phyloP scores from a whole-genome alignment of 2,113 vertebrate species.

The Sinocyclocheilus anophthalmus region DNA sequence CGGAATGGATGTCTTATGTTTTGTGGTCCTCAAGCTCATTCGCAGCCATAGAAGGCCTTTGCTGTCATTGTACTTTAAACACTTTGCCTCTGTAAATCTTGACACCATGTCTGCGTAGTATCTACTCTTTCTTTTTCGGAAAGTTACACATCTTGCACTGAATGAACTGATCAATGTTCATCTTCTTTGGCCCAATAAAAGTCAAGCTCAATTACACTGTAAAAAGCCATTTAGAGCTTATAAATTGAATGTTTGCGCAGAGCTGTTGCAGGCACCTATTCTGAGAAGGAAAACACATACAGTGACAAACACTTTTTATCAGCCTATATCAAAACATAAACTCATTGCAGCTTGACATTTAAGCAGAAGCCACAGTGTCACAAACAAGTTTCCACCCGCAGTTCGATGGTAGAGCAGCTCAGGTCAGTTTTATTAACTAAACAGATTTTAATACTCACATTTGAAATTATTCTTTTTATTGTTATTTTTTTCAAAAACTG shows the following conservation, averaged over 20 bases:
- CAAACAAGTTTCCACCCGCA: constrained; percentile 45
- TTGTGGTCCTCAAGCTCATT: constrained; percentile 31
- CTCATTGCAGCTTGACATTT: constrained; percentile 54
- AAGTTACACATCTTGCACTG: constrained; percentile 32
- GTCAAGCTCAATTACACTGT: not conserved
- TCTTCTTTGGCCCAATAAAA: constrained; percentile 14
- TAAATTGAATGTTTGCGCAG: not conserved
- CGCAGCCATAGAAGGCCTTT: constrained; percentile 64
- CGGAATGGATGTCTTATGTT: constrained; percentile 16
- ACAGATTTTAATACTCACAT: not conserved
- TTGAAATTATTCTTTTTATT: not conserved
- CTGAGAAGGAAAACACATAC: not conserved
- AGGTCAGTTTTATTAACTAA: constrained; percentile 32
- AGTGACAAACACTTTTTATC: constrained; percentile 29
- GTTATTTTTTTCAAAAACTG: not conserved
- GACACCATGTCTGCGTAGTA: constrained; percentile 30
- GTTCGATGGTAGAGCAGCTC: constrained; percentile 23
- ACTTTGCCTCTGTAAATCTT: constrained; percentile 46
- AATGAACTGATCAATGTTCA: constrained; percentile 24
- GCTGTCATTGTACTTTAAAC: constrained; percentile 69
- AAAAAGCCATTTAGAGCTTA: not conserved
- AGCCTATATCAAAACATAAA: constrained; percentile 39
- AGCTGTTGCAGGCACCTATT: not conserved
- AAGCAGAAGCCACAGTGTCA: constrained; percentile 46
- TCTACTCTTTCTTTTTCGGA: constrained; percentile 11